A percentile compares a stretch with the other conserved stretches of the same genome.
Conservation (phyloP, 2,888 invertebrate genomes). For the Parnassius smintheus region DNA sequence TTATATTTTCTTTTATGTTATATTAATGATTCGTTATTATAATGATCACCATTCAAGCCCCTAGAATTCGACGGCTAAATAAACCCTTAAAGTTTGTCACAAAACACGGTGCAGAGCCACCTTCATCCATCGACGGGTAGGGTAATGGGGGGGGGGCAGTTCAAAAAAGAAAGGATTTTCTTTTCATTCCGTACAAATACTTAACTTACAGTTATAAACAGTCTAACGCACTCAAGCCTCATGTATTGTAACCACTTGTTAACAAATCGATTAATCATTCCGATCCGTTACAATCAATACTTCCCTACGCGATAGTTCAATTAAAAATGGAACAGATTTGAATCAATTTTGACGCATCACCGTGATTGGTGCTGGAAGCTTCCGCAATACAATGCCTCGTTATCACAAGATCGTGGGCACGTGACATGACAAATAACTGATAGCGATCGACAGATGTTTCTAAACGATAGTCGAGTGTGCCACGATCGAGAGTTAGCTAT, state of each 20-base stretch:
- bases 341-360: constrained; percentile 43
- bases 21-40: too few relatives aligned
- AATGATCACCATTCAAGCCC: too few relatives aligned
- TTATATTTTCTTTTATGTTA: too few relatives aligned
- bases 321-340: constrained; percentile 40
- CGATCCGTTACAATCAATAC: constrained; percentile 29
- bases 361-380: constrained; percentile 36
- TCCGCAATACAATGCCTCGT: constrained; percentile 39
- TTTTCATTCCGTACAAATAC: too few relatives aligned
- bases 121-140: too few relatives aligned
- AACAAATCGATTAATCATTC: constrained; percentile 34
- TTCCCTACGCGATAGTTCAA: constrained; percentile 34
- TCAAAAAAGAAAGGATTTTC: too few relatives aligned
- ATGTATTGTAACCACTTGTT: constrained; percentile 18
- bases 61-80: too few relatives aligned
- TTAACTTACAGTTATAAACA: neutral
- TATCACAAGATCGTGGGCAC: constrained; percentile 42
- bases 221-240: neutral
- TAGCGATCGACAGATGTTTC: constrained; percentile 41
- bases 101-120: too few relatives aligned
- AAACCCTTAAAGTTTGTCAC: too few relatives aligned
- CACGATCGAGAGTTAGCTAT: neutral
- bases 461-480: constrained; percentile 29
- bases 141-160: too few relatives aligned
- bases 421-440: constrained; percentile 42